Evolutionary conservation across 2,113 vertebrate genomes (phyloP), one percentile per base, ranked within the genome.

Genomic region (Pseudopipra pipra): DNA sequence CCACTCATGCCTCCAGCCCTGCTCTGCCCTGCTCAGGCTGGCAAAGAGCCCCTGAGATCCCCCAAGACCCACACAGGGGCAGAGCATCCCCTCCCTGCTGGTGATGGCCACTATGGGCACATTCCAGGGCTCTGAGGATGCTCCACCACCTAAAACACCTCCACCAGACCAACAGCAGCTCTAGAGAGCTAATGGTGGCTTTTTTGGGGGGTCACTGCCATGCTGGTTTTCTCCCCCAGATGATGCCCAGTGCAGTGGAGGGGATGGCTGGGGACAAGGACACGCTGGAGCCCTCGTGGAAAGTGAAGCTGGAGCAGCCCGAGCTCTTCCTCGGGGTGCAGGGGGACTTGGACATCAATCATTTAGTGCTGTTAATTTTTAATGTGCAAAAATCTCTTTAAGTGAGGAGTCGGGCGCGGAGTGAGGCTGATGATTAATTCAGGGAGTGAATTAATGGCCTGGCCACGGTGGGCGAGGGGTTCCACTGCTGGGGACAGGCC

Each of bases 321-420:
- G 51, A 75, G 70, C 74, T 49, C 44, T 54, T 87, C 79, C 3
- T 54, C 3, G 0, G 75, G 35, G 55, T 33, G 1, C 8, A 12
- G 75, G 52, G 66, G 68, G 52, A 5, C 55, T 55, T 2, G 4
- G 23, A 62, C 91, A 96, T 96, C 89, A 96, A 95, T 96, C 93
- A 93, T 95, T 95, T n/a, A 97, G 63, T 3, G 33, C 75, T 21
- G 75, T 96, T 92, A 94, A 97, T 95, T 95, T 97, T 97, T 96
- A 89, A 97, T 96, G 93, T 22, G 55, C 20, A 74, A 80, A 85
- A 94, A 39, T 80, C 78, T 82, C 63, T 85, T 37, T 59, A 62
- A 87, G 94, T 47, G 22, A 79, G 39, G 55, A 89, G 63, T 27
- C 0, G 8, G 55, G 79, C 0, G 1, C 59, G 7, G 78, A 80